Conservation (phyloP, 2,797 vertebrate species). For the Macrochelys suwanniensis region DNA sequence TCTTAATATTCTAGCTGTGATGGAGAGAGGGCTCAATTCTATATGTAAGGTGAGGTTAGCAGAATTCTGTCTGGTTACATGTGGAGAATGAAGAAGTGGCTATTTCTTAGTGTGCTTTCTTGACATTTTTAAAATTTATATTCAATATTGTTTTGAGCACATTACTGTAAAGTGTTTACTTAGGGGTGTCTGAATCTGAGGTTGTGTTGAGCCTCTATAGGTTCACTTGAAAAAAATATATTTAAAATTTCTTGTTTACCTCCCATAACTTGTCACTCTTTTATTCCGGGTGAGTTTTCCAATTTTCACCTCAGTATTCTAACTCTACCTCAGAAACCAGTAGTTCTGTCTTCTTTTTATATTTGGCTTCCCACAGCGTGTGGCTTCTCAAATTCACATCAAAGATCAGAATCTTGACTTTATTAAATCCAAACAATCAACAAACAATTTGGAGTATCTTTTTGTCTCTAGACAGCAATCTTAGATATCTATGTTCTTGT, state of each 20-base stretch:
- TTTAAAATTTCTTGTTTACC: background rate
- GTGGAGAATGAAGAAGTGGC: background rate
- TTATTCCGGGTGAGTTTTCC: background rate
- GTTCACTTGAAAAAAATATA: background rate
- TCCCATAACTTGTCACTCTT: background rate
- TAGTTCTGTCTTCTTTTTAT: background rate
- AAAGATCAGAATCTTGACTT: background rate
- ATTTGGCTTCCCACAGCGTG: background rate
- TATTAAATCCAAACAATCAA: background rate
- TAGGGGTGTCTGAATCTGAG: background rate
- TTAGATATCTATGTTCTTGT: background rate
- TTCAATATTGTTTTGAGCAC: background rate
- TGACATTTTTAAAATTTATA: background rate
- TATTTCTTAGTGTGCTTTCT: background rate
- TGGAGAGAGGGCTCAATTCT: background rate
- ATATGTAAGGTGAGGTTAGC: background rate
- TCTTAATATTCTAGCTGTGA: background rate
- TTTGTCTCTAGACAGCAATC: background rate
- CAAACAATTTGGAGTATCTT: background rate
- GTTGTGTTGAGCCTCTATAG: background rate
- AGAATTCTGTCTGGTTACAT: fast-evolving
- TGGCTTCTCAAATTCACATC: background rate
- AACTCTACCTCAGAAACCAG: background rate
- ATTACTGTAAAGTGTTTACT: background rate
- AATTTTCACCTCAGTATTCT: background rate